Percentiles rank a stretch among this genome's conserved stretches.
phyloP scores from a whole-genome alignment of 2,113 vertebrate species.

The Petaurus breviceps region DNA sequence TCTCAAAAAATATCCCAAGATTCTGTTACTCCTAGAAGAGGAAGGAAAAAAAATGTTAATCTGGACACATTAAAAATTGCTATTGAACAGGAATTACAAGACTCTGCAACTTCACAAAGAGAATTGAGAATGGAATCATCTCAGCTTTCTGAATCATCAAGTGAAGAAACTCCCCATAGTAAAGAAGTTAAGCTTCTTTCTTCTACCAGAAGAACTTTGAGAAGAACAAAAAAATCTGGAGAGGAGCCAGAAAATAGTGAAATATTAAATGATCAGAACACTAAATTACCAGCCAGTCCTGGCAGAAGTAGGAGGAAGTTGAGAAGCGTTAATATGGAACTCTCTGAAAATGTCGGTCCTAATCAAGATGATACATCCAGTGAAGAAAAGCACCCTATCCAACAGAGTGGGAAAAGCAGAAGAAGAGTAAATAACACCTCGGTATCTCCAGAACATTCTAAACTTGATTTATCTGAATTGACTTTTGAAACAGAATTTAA shows the following conservation, averaged over 20 bases:
- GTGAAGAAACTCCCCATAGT: slow-evolving; percentile 45
- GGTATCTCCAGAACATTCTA: slow-evolving; percentile 71
- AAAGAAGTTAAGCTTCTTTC: slow-evolving; percentile 47
- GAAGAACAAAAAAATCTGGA: slow-evolving; percentile 62
- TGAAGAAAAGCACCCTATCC: slow-evolving; percentile 67
- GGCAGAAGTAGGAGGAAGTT: slow-evolving; percentile 82
- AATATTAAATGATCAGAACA: slow-evolving; percentile 58
- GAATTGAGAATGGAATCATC: slow-evolving; percentile 66
- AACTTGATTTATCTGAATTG: slow-evolving; percentile 63
- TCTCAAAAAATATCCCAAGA: slow-evolving; percentile 63
- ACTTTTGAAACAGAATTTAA: slow-evolving; percentile 55
- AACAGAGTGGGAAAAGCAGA: slow-evolving; percentile 80
- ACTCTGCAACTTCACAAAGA: slow-evolving; percentile 60
- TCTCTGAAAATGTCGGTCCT: slow-evolving; percentile 74
- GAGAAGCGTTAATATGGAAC: slow-evolving; percentile 72
- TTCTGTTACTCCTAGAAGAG: slow-evolving; percentile 82
- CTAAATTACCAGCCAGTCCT: slow-evolving; percentile 69
- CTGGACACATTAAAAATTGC: slow-evolving; percentile 57
- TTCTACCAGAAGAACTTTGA: slow-evolving; percentile 72
- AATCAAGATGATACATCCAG: slow-evolving; percentile 71
- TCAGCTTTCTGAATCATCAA: slow-evolving; percentile 35
- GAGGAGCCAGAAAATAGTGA: slow-evolving; percentile 66
- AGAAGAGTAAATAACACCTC: slow-evolving; percentile 63
- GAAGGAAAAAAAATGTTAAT: slow-evolving; percentile 72
- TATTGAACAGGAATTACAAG: slow-evolving; percentile 6